Conservation (phyloP, 2,888 invertebrate genomes). For the Drosophila monieri region DNA sequence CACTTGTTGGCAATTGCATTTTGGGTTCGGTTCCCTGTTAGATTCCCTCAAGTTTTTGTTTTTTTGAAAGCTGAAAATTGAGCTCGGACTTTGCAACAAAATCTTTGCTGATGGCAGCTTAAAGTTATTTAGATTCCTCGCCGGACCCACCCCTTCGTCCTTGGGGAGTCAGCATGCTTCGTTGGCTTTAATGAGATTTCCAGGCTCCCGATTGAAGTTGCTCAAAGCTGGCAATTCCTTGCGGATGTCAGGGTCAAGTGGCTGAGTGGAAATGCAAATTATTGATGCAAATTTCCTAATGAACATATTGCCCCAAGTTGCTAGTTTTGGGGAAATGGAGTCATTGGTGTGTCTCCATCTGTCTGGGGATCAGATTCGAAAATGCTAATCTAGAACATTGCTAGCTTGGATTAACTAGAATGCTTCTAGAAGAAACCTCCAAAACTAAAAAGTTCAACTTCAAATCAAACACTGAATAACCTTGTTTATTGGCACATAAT, state of each 20-base stretch:
- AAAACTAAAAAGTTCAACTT: too few relatives aligned
- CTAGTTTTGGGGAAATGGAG: not conserved
- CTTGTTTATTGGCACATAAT: constrained; percentile 8
- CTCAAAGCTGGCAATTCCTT: constrained; percentile 15
- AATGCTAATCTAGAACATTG: not conserved
- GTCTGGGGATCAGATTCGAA: not conserved
- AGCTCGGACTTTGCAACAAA: constrained; percentile 30
- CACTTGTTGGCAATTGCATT: constrained; percentile 48
- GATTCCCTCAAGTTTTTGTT: not conserved
- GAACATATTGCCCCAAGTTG: constrained; percentile 25
- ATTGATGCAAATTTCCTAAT: constrained; percentile 47
- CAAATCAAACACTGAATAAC: not conserved
- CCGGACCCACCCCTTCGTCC: not conserved
- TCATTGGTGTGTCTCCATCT: not conserved
- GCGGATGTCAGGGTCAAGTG: constrained; percentile 44
- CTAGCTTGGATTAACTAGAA: not conserved
- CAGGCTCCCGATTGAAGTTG: constrained; percentile 33
- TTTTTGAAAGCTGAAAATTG: constrained; percentile 13
- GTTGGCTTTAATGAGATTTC: constrained; percentile 57
- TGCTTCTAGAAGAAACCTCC: not conserved
- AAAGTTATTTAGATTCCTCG: constrained; percentile 39
- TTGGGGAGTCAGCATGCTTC: constrained; percentile 37
- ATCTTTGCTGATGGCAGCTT: constrained; percentile 52
- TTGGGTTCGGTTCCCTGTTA: not conserved
- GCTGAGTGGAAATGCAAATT: constrained; percentile 45